These are phyloP conservation scores for Augiades crinisus DNA, from an alignment of 2,888 invertebrate genomes.

Conservation along the genomic window DNA sequence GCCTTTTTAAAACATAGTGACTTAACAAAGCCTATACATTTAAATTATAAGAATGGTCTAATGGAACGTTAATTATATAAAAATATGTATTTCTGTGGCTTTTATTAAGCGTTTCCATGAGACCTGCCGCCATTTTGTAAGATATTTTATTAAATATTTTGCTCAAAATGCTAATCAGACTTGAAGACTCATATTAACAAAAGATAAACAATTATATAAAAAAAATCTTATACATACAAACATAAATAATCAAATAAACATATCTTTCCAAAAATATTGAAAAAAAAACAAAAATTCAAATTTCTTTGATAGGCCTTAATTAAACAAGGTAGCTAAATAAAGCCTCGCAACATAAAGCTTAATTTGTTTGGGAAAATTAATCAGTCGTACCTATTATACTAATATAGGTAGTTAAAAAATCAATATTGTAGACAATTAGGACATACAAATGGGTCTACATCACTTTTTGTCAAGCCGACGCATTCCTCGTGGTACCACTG, in stretches of 20 bases:
- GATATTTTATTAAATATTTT: not conserved
- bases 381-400: no score
- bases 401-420: no score
- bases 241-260: not conserved
- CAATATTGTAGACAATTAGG: no score
- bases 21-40: slow-evolving; percentile 16
- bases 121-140: not conserved
- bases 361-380: no score
- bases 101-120: not conserved
- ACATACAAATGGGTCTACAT: not conserved
- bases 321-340: no score
- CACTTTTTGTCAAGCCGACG: slow-evolving; percentile 20
- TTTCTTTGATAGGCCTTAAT: no score
- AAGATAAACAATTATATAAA: slow-evolving; percentile 13
- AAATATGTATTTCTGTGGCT: not conserved
- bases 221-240: not conserved
- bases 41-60: not conserved
- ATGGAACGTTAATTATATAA: not conserved
- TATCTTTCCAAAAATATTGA: slow-evolving; percentile 14
- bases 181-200: slow-evolving; percentile 11
- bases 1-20: slow-evolving; percentile 27
- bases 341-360: no score
- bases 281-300: not conserved
- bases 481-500: slow-evolving; percentile 23
- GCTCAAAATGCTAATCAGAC: slow-evolving; percentile 5